Base-by-base conservation (phyloP, 2,797 vertebrate species). In the Acanthis flammea region DNA sequence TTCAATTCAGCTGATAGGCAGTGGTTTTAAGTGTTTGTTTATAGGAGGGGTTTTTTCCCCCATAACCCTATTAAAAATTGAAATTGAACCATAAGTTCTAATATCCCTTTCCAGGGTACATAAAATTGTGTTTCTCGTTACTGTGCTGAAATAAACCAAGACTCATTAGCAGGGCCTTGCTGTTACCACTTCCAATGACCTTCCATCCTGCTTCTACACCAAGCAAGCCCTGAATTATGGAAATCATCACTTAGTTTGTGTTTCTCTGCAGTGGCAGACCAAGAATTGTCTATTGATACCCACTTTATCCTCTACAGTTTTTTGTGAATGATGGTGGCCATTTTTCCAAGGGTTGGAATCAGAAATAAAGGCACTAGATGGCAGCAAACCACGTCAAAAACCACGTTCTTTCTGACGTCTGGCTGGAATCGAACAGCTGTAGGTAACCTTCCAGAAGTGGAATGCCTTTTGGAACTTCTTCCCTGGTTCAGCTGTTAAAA, bases 341-440 rank as follows among this genome's bases (percentile, higher is more conserved):
- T 17, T 73, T 62, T 53, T 70, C 67, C 33, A 19, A 62, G 71
- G 8, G 14, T 4, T 77, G 50, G 37, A 54, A 39, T 41, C 1
- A 24, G 33, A 47, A 55, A 57, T 22, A 33, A 35, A 22, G 74
- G 77, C 98, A 95, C 96, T 96, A 98, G 98, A 95, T 97, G 98
- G 98, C 98, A 98, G 97, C 97, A 98, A 95, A 95, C 57, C 41
- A 41, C 41, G 41, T 41, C 17, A 41, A 88, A 86, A 97, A 97
- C 78, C 4, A 8, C 12, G 6, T 8, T 60, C 31, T 51, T 15
- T 14, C 15, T 31, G 12, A 6, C 18, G 19, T 12, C 66, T 66
- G 30, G 12, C 23, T 10, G 5, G 12, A 58, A 8, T 7, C 1
- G 4, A 30, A 19, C 8, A 39, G 35, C 1, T 11, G 8, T 18